These are phyloP conservation scores for Orthosia incerta DNA, from an alignment of 2,888 invertebrate genomes.

Conservation along the genomic window DNA sequence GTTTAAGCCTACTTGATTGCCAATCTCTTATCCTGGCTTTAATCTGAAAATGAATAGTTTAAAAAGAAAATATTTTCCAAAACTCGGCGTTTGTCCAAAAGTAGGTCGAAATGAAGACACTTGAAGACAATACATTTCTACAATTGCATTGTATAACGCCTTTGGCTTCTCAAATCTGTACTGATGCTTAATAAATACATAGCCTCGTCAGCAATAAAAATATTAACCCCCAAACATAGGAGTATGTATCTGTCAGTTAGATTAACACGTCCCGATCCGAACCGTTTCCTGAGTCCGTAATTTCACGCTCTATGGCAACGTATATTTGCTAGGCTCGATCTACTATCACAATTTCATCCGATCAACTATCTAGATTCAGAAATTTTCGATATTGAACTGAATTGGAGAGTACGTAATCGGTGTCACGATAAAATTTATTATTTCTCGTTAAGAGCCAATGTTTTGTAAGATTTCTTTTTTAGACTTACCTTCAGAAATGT, in stretches of 20 bases:
- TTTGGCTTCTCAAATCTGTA: no score
- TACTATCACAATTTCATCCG: constrained; percentile 32
- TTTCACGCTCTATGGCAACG: constrained; percentile 35
- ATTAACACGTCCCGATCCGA: constrained; percentile 30
- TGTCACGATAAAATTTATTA: background rate
- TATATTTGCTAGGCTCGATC: constrained; percentile 38
- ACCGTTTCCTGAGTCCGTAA: constrained; percentile 27
- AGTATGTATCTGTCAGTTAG: constrained; percentile 18
- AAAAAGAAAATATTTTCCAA: no score
- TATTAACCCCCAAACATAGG: constrained; percentile 21
- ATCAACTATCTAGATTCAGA: background rate
- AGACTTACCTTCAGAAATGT: no score
- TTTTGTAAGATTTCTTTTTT: no score
- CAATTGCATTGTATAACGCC: no score
- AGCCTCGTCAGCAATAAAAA: constrained; percentile 1
- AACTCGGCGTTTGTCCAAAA: no score
- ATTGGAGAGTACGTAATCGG: background rate
- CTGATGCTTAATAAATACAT: no score
- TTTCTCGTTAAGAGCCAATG: background rate
- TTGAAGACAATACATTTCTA: no score
- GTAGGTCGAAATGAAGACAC: no score
- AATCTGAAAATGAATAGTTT: no score
- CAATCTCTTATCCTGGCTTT: no score
- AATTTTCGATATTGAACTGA: constrained; percentile 15
- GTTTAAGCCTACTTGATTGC: no score